phyloP scores from a whole-genome alignment of 2,113 vertebrate species.

The Columba janthina region DNA sequence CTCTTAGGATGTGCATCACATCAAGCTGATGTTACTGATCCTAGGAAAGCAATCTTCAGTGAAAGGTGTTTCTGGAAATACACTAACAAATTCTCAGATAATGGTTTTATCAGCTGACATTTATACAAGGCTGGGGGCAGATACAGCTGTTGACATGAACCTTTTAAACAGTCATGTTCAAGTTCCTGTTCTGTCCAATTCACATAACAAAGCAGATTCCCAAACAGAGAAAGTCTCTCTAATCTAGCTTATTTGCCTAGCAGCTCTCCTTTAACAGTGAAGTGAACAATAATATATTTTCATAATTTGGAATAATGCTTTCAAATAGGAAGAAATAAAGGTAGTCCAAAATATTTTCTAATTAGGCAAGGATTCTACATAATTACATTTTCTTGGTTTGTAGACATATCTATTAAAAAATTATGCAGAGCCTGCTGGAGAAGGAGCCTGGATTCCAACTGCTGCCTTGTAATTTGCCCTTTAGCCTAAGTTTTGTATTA shows the following conservation, averaged over 20 bases:
- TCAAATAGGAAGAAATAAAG: background rate
- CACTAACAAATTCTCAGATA: background rate
- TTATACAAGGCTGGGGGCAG: background rate
- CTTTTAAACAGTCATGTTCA: background rate
- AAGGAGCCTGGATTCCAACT: background rate
- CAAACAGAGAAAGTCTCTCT: background rate
- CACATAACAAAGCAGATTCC: background rate
- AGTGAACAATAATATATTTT: background rate
- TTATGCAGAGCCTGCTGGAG: background rate
- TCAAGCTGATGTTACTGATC: background rate
- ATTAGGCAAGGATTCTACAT: background rate
- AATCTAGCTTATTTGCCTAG: background rate
- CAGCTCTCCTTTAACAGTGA: background rate
- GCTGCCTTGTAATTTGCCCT: background rate
- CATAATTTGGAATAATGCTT: conserved; percentile 9
- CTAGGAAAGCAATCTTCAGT: background rate
- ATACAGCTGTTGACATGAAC: background rate
- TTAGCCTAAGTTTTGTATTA: background rate
- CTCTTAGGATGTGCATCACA: background rate
- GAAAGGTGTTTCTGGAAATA: background rate
- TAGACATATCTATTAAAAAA: background rate
- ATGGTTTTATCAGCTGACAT: background rate
- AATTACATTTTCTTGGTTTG: background rate
- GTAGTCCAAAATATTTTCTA: background rate
- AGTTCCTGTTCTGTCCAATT: background rate